Percentiles rank a stretch among this genome's conserved stretches.
phyloP scores from a whole-genome alignment of 2,113 vertebrate species.

The Oryzias javanicus region DNA sequence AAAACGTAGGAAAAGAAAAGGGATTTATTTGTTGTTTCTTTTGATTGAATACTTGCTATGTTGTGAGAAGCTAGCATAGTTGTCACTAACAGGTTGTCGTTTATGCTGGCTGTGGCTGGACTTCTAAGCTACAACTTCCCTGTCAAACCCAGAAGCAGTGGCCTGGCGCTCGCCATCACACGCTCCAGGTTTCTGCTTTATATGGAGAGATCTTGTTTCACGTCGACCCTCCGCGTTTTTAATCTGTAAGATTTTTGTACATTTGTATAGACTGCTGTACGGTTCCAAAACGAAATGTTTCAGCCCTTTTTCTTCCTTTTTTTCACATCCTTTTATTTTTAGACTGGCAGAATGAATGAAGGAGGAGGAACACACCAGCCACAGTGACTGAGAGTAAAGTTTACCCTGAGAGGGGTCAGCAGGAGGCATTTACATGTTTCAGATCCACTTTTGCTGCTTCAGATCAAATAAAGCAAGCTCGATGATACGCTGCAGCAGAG shows the following conservation, averaged over 20 bases:
- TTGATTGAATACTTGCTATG: neutral
- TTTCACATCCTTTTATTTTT: neutral
- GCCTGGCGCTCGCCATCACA: slow-evolving; percentile 34
- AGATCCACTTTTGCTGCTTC: no score
- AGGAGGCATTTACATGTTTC: no score
- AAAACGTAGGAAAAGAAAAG: slow-evolving; percentile 37
- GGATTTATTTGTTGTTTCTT: slow-evolving; percentile 32
- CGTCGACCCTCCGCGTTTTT: slow-evolving; percentile 30
- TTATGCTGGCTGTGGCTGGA: slow-evolving; percentile 19
- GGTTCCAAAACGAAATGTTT: slow-evolving; percentile 35
- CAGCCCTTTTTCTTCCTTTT: neutral
- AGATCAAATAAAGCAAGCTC: no score
- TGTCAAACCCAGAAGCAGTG: slow-evolving; percentile 7
- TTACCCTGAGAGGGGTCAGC: no score
- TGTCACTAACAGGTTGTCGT: slow-evolving; percentile 50
- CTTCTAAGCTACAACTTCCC: neutral
- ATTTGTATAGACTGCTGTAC: slow-evolving; percentile 63
- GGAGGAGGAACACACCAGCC: no score
- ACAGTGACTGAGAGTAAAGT: no score
- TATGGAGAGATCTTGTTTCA: slow-evolving; percentile 9
- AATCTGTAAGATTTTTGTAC: slow-evolving; percentile 45
- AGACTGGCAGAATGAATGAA: neutral
- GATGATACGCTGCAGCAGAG: no score
- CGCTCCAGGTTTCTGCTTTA: slow-evolving; percentile 9
- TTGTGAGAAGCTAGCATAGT: slow-evolving; percentile 7